A percentile compares a stretch with the other conserved stretches of the same genome.
Evolutionary conservation across 2,113 vertebrate species (phyloP).

Genomic region (Pogona vitticeps): DNA sequence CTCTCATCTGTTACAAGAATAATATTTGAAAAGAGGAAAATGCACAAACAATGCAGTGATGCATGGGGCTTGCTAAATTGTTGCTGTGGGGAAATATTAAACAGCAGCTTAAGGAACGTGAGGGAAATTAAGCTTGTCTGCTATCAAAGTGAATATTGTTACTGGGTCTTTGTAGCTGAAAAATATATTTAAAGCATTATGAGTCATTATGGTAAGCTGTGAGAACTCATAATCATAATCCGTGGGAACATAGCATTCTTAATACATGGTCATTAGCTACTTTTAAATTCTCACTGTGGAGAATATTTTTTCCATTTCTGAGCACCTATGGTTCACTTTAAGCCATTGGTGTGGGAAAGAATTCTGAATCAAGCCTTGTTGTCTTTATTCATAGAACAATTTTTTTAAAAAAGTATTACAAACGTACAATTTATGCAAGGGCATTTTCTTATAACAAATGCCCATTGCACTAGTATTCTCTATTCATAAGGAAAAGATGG

Average conservation of each 20-base stretch:
- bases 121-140: background rate
- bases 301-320: background rate
- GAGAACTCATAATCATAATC: slow-evolving; percentile 14
- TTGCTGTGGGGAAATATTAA: background rate
- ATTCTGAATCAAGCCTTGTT: background rate
- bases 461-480: background rate
- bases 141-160: background rate
- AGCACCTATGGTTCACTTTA: background rate
- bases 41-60: background rate
- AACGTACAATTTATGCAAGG: background rate
- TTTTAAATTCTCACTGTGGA: slow-evolving; percentile 3
- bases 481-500: background rate
- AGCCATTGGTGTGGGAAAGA: accelerated
- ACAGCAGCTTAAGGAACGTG: accelerated
- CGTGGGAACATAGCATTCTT: background rate
- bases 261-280: slow-evolving; percentile 5
- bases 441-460: background rate
- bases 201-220: slow-evolving; percentile 32
- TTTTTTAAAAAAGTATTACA: background rate
- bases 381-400: background rate
- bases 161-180: background rate
- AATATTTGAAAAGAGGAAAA: background rate
- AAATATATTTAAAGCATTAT: slow-evolving; percentile 24
- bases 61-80: background rate
- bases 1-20: background rate